These are phyloP conservation scores for Nezara viridula DNA, from an alignment of 2,888 invertebrate genomes.

Conservation along the genomic window DNA sequence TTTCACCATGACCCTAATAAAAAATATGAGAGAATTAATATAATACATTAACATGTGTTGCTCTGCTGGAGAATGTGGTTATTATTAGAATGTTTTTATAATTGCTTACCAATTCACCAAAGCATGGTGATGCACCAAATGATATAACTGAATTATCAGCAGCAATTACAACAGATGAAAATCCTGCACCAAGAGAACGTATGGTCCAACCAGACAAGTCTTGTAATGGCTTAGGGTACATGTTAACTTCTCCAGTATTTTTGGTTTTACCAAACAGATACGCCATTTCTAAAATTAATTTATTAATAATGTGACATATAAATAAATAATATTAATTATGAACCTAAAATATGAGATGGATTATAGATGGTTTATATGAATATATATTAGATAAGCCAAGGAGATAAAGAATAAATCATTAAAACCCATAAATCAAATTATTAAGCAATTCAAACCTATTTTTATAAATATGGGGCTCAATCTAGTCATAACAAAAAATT, in stretches of 20 bases:
- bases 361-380: conserved; percentile 44
- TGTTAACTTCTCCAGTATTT: conserved; percentile 93
- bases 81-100: not conserved
- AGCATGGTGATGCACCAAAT: conserved; percentile 95
- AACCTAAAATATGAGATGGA: not conserved
- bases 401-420: no score
- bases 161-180: conserved; percentile 87
- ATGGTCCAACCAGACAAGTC: conserved; percentile 96
- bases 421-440: no score
- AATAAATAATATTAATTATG: not conserved
- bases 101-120: conserved; percentile 84
- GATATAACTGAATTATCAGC: conserved; percentile 92
- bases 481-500: no score
- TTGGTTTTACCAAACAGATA: conserved; percentile 94
- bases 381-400: no score
- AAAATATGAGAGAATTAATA: not conserved
- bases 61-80: not conserved
- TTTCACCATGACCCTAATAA: conserved; percentile 86
- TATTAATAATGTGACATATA: not conserved
- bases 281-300: conserved; percentile 72
- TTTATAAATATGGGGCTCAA: no score
- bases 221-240: conserved; percentile 96
- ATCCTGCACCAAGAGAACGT: conserved; percentile 84
- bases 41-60: not conserved
- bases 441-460: no score